Conservation (phyloP, 1,140 invertebrate species). For the Daktulosphaira vitifoliae region DNA sequence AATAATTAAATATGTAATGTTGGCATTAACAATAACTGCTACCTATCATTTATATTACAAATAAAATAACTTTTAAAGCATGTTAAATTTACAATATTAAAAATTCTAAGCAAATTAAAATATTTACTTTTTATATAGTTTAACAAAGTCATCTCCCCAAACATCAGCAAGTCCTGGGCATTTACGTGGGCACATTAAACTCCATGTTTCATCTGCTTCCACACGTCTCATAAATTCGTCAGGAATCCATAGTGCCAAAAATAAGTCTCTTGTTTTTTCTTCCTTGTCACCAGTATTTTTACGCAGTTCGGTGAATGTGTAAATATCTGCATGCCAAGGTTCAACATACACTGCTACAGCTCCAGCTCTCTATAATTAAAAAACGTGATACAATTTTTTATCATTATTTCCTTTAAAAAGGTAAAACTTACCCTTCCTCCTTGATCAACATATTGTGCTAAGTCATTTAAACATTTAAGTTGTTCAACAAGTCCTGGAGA, state of each 20-base stretch:
- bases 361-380: constrained; percentile 65
- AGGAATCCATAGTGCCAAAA: constrained; percentile 96
- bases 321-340: constrained; percentile 97
- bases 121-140: constrained; percentile 70
- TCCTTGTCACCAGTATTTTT: constrained; percentile 94
- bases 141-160: constrained; percentile 92
- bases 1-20: no score
- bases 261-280: constrained; percentile 86
- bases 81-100: no score
- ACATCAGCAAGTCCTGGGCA: constrained; percentile 82
- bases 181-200: constrained; percentile 93
- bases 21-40: no score
- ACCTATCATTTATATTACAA: no score
- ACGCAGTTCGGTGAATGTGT: constrained; percentile 87
- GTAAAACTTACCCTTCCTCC: constrained; percentile 67
- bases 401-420: not conserved
- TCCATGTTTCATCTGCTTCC: constrained; percentile 79
- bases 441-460: constrained; percentile 95
- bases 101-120: no score
- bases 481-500: constrained; percentile 98
- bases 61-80: no score
- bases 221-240: constrained; percentile 98
- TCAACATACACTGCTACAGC: constrained; percentile 98
- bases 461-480: constrained; percentile 93
- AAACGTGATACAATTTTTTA: not conserved